Base-by-base conservation (phyloP, 1,140 invertebrate genomes). In the Psilanteris sp. region DNA sequence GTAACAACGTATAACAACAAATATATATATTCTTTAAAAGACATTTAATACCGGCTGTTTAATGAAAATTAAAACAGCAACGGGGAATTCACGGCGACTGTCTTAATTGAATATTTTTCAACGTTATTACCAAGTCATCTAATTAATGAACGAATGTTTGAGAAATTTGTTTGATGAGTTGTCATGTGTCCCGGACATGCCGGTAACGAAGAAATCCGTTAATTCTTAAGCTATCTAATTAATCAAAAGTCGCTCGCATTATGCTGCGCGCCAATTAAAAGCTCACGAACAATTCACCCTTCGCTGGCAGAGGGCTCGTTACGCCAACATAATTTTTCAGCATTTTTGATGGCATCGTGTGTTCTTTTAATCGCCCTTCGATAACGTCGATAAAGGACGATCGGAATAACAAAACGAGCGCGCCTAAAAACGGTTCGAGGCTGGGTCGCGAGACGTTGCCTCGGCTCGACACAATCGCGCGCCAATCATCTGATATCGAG, bases 221-320 rank as follows among this genome's bases (percentile, higher is more conserved):
- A 80, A 83, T 83, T 80, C 74, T 61, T 66, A 55, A 61, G 24
- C 54, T 46, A 70, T 75, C 70, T 78, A 77, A 85, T 85, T 84
- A 85, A 84, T 85, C 81, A 85, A 79, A 18, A 57, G 74, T 77
- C 26, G 72, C 78, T 79, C 44, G 71, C 73, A 82, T 79, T 83
- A 76, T 52, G 44, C 75, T 77, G 73, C 59, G 67, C 64, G 67
- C 73, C 67, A 79, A 83, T 77, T 81, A 78, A 26, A 57, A 57
- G 43, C 39, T 8, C 43, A 7, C 11, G 43, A 73, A 26, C 71
- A 62, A 50, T 50, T 24, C 62, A 67, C 57, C 54, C 57, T 67
- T 67, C 32, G 15, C 46, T 34, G 36, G 10, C 31, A 50, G 55
- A 26, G 32, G 20, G 26, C 57, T 71, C 68, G 50, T 73, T 57